Conservation (phyloP, 1,140 invertebrate genomes). For the Cydia fagiglandana region DNA sequence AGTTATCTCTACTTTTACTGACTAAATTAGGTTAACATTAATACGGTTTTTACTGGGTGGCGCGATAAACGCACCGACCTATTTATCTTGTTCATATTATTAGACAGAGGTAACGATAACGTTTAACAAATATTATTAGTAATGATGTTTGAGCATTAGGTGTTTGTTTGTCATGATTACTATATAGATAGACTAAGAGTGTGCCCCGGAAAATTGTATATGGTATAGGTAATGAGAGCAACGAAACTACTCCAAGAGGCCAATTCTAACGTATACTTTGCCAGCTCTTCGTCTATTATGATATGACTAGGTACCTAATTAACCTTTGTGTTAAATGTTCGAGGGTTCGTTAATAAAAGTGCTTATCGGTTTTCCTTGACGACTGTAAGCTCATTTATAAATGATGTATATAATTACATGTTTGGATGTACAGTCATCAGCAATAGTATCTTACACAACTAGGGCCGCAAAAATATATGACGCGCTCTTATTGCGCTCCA, state of each 20-base stretch:
- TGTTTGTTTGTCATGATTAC: neutral
- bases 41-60: slow-evolving; percentile 5
- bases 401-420: neutral
- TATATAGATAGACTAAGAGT: too few species aligned
- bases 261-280: too few species aligned
- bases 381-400: neutral
- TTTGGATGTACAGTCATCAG: too few species aligned
- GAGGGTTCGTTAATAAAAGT: neutral
- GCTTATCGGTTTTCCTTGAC: slow-evolving; percentile 12
- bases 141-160: slow-evolving; percentile 2
- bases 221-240: too few species aligned
- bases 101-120: slow-evolving; percentile 9
- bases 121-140: slow-evolving; percentile 3
- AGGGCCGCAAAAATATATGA: too few species aligned
- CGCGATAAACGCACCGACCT: neutral
- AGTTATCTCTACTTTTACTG: neutral
- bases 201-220: too few species aligned
- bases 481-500: too few species aligned
- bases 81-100: neutral
- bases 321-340: slow-evolving; percentile 1
- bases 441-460: too few species aligned
- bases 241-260: too few species aligned
- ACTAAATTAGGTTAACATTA: neutral
- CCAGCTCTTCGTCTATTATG: too few species aligned
- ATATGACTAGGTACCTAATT: neutral